Percentiles rank a stretch among this genome's conserved stretches.
These are phyloP conservation scores for Chlorodrepanis virens DNA, from an alignment of 2,113 vertebrate genomes.

Conservation along the genomic window DNA sequence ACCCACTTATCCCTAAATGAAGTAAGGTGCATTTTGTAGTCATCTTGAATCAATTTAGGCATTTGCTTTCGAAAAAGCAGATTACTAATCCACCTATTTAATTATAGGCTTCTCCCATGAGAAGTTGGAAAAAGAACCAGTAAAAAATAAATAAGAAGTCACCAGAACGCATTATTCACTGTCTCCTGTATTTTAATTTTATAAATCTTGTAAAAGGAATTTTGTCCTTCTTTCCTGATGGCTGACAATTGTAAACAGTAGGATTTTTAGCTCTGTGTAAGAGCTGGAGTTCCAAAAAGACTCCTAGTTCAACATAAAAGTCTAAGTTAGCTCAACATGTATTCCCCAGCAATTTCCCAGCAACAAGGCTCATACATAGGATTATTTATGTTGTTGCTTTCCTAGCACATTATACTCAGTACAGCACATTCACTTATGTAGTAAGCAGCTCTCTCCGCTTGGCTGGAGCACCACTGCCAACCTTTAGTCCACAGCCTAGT, in stretches of 20 bases:
- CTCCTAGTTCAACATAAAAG: neutral
- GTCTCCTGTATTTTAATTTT: neutral
- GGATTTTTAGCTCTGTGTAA: neutral
- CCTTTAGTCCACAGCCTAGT: neutral
- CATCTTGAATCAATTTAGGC: neutral
- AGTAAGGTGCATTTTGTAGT: neutral
- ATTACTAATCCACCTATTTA: slow-evolving; percentile 1
- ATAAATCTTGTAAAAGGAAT: neutral
- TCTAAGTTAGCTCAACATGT: neutral
- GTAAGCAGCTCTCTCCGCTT: neutral
- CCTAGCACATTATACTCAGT: neutral
- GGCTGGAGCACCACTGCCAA: neutral
- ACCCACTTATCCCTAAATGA: neutral
- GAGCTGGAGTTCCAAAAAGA: neutral
- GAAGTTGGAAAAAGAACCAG: neutral
- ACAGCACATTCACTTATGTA: neutral
- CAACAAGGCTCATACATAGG: neutral
- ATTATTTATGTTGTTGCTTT: neutral
- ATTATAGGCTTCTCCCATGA: neutral
- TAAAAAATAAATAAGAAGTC: slow-evolving; percentile 1
- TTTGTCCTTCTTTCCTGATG: neutral
- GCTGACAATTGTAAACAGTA: neutral
- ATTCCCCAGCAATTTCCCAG: neutral
- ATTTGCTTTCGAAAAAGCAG: slow-evolving; percentile 9
- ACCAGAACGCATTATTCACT: neutral